Base-by-base conservation (phyloP, 2,113 vertebrate genomes). In the Petromus typicus region DNA sequence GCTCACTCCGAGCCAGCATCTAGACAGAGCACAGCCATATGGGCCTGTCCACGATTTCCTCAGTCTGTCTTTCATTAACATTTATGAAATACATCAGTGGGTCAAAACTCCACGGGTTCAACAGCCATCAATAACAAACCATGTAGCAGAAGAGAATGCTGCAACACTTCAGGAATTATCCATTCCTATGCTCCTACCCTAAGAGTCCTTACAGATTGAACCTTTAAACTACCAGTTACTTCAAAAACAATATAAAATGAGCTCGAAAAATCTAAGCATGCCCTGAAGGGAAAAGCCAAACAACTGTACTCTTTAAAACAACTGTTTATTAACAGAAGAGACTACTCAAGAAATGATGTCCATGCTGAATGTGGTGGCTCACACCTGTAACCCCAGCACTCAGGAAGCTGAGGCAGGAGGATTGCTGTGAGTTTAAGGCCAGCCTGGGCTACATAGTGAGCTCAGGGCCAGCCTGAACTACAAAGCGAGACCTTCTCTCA, bases 31-130 rank as follows among this genome's bases (percentile, higher is more conserved):
- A 95, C 45, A 97, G 86, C 43, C 81, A 93, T 4, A 17, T 43
- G 64, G 17, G 54, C 56, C 82, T 92, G 92, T 96, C 0, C 64
- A 0, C 73, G 91, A 73, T 88, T 90, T 80, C 97, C 90, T 95
- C 64, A 56, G 81, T 96, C 89, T 97, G 88, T 89, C 84, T 98
- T 95, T 91, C 71, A 87, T 97, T 97, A 97, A 97, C 88, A 98
- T 91, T 93, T 51, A 54, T 96, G 93, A 98, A 98, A 91, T 34
- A 76, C 81, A 92, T 79, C n/a, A 91, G 2, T 22, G 64, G 71
- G 71, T 86, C 90, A 92, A 96, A 95, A 96, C 48, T 84, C 13
- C 34, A 97, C 56, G 71, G 69, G 1, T 85, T 97, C 66, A 93
- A 96, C 61, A 95, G 67, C 34, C 93, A 95, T 43, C 8, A 34